phyloP scores from a whole-genome alignment of 2,888 invertebrate genomes.

The Cataglyphis livida region DNA sequence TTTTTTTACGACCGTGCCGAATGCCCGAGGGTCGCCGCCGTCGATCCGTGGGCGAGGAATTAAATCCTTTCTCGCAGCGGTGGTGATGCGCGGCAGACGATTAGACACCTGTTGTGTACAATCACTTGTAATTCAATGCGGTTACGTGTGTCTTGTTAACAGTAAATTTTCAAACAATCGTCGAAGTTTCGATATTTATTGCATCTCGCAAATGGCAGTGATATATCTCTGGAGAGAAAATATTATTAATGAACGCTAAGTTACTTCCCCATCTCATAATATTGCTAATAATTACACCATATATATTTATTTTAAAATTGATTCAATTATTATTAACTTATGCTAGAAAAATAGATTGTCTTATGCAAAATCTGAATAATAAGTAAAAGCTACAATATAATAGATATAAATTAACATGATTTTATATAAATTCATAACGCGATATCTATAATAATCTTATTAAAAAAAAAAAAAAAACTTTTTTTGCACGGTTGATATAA shows the following conservation, averaged over 20 bases:
- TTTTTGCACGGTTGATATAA: not conserved
- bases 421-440: not conserved
- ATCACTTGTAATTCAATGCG: constrained; percentile 48
- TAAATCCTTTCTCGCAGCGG: constrained; percentile 36
- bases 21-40: constrained; percentile 23
- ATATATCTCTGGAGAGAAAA: not conserved
- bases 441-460: not conserved
- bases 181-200: constrained; percentile 9
- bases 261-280: not conserved
- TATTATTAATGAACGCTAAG: not conserved
- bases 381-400: not conserved
- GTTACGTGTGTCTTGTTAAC: constrained; percentile 41
- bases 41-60: constrained; percentile 48
- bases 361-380: constrained; percentile 9
- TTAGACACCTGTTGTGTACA: constrained; percentile 51
- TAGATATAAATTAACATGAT: not conserved
- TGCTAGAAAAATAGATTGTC: not conserved
- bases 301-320: not conserved
- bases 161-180: constrained; percentile 26
- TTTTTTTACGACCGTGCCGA: constrained; percentile 32
- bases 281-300: not conserved
- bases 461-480: not conserved
- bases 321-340: not conserved
- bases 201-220: not conserved
- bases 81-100: constrained; percentile 2